These are phyloP conservation scores for Zosterops hypoxanthus DNA, from an alignment of 2,113 vertebrate species.

Conservation along the genomic window DNA sequence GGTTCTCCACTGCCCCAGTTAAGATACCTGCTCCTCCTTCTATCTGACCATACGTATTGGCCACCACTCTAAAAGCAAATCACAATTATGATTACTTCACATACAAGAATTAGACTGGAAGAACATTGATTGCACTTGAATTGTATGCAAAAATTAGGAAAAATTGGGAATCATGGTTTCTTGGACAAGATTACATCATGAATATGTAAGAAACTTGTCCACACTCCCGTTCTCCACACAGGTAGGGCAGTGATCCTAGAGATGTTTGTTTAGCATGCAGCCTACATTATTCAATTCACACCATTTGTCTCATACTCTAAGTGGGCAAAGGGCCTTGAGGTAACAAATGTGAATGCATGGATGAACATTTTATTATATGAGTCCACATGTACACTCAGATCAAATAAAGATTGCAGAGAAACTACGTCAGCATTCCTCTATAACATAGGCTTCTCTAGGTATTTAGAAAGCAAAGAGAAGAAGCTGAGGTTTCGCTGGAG, in stretches of 20 bases:
- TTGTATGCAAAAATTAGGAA: not conserved
- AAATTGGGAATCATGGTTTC: not conserved
- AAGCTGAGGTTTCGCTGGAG: not conserved
- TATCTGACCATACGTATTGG: slow-evolving; percentile 82
- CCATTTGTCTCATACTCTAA: rapidly evolving
- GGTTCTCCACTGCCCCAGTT: slow-evolving; percentile 85
- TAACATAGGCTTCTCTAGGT: not conserved
- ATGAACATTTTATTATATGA: not conserved
- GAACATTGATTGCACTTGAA: not conserved
- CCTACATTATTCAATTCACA: not conserved
- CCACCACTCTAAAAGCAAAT: slow-evolving; percentile 73
- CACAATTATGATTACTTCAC: not conserved
- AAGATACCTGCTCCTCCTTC: slow-evolving; percentile 77
- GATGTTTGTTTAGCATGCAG: not conserved
- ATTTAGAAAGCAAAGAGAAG: not conserved
- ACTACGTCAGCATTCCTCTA: not conserved
- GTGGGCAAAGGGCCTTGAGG: not conserved
- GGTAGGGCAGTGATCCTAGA: not conserved
- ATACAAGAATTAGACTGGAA: not conserved
- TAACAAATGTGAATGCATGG: not conserved
- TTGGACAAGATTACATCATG: not conserved
- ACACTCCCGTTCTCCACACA: not conserved
- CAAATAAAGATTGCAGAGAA: not conserved
- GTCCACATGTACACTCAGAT: not conserved
- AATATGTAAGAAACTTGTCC: not conserved